These are phyloP conservation scores for Tapera naevia DNA, from an alignment of 2,797 vertebrate species.

Conservation along the genomic window DNA sequence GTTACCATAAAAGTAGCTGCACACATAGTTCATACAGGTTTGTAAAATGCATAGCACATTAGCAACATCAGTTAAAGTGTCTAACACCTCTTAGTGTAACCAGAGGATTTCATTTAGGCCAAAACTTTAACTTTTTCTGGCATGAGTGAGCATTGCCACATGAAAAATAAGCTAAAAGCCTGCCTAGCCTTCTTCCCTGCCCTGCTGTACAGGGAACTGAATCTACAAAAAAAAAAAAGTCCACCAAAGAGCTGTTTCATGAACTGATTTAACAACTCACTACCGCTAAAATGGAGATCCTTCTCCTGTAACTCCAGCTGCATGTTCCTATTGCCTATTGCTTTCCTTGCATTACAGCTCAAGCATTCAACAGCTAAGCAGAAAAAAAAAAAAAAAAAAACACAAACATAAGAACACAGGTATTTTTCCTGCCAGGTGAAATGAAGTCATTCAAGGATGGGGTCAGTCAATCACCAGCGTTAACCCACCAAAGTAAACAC, in stretches of 20 bases:
- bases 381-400: background rate
- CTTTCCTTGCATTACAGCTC: background rate
- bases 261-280: background rate
- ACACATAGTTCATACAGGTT: background rate
- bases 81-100: background rate
- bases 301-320: background rate
- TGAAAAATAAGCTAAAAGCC: background rate
- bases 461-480: background rate
- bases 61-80: background rate
- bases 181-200: background rate
- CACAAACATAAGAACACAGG: rapidly evolving
- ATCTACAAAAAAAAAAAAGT: background rate
- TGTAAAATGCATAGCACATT: background rate
- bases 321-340: background rate
- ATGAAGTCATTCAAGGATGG: background rate
- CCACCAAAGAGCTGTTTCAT: background rate
- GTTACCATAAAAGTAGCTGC: background rate
- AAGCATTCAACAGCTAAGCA: background rate
- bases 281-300: background rate
- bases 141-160: background rate
- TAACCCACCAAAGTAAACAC: background rate
- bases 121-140: background rate
- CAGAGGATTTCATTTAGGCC: background rate
- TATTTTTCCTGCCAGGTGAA: background rate
- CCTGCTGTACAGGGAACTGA: background rate